phyloP scores from a whole-genome alignment of 2,113 vertebrate genomes.

The Vicugna pacos region DNA sequence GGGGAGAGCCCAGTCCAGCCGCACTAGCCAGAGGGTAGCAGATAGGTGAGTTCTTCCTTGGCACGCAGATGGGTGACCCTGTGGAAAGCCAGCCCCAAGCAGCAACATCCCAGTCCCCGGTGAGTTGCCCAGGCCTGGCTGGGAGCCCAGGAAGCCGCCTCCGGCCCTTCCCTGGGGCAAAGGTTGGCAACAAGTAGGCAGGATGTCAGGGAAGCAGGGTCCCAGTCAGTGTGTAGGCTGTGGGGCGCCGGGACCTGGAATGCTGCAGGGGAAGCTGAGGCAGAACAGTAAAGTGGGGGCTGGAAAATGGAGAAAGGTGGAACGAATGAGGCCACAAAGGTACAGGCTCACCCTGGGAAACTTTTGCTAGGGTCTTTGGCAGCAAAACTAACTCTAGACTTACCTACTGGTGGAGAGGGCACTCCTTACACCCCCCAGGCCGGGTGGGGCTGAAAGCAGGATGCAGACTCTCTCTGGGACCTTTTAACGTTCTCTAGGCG shows the following conservation, averaged over 20 bases:
- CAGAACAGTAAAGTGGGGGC: not conserved
- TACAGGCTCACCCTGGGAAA: not conserved
- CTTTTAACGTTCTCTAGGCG: not conserved
- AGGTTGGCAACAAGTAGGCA: not conserved
- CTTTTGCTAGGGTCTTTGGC: not conserved
- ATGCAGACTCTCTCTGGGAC: not conserved
- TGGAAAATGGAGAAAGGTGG: not conserved
- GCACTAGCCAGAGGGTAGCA: not conserved
- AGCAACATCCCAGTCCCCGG: not conserved
- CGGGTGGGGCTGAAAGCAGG: rapidly evolving
- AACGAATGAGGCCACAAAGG: not conserved
- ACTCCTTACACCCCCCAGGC: not conserved
- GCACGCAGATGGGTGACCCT: not conserved
- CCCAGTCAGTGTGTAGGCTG: not conserved
- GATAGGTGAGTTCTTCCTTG: not conserved
- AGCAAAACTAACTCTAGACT: not conserved
- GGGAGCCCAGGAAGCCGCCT: not conserved
- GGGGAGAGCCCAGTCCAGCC: too few species aligned
- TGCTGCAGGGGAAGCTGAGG: not conserved
- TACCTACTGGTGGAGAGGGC: too few species aligned
- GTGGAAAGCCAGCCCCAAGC: not conserved
- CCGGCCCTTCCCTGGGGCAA: not conserved
- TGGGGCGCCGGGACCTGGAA: not conserved
- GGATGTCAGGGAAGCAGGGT: not conserved
- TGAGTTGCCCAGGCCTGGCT: not conserved